These are phyloP conservation scores for Bibio marci DNA, from an alignment of 2,888 invertebrate species.

Conservation along the genomic window DNA sequence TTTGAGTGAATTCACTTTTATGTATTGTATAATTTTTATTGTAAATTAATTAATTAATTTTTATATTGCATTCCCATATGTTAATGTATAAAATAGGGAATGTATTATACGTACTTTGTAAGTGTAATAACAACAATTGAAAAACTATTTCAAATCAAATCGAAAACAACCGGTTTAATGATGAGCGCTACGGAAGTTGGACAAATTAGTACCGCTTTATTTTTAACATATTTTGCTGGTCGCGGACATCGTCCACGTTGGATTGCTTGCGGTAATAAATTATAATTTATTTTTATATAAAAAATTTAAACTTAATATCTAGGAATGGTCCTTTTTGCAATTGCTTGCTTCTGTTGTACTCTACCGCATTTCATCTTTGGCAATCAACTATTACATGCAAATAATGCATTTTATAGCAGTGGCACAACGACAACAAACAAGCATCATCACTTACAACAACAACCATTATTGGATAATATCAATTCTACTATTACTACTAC, in stretches of 20 bases:
- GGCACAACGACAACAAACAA: constrained; percentile 11
- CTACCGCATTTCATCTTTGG: constrained; percentile 78
- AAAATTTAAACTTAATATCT: neutral
- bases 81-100: too few relatives aligned
- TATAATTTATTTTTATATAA: neutral
- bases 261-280: constrained; percentile 63
- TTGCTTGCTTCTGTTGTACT: constrained; percentile 72
- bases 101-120: constrained; percentile 89
- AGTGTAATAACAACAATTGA: constrained; percentile 87
- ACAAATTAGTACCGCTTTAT: constrained; percentile 75
- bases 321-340: constrained; percentile 65
- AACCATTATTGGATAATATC: too few relatives aligned
- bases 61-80: too few relatives aligned
- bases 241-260: constrained; percentile 83
- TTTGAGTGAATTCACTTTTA: too few relatives aligned
- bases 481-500: too few relatives aligned
- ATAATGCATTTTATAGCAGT: constrained; percentile 16
- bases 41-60: too few relatives aligned
- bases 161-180: constrained; percentile 76
- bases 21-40: too few relatives aligned
- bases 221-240: constrained; percentile 79
- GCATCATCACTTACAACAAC: constrained; percentile 11
- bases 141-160: constrained; percentile 80
- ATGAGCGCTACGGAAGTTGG: constrained; percentile 87
- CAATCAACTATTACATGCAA: constrained; percentile 39